phyloP scores from a whole-genome alignment of 2,888 invertebrate genomes.

The Acleris holmiana region DNA sequence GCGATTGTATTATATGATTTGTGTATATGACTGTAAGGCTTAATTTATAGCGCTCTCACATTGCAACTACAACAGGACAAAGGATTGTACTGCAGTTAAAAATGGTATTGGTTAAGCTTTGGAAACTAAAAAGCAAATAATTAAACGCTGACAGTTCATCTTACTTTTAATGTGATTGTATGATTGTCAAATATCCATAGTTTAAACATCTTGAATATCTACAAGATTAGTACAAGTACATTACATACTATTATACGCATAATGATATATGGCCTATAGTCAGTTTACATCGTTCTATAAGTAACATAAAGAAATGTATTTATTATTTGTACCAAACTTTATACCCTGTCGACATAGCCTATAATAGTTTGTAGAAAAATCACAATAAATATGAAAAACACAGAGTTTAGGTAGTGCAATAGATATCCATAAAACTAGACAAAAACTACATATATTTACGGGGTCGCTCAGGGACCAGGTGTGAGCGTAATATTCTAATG shows the following conservation, averaged over 20 bases:
- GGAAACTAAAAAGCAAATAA: not conserved
- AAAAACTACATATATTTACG: constrained; percentile 69
- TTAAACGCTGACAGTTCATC: not conserved
- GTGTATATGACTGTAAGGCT: constrained; percentile 70
- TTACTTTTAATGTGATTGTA: no score
- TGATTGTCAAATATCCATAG: no score
- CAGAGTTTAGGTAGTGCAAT: constrained; percentile 42
- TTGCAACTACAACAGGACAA: constrained; percentile 15
- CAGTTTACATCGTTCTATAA: no score
- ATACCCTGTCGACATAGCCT: not conserved
- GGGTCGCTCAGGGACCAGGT: constrained; percentile 66
- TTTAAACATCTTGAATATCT: no score
- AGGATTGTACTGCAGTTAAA: constrained; percentile 11
- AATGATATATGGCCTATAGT: no score
- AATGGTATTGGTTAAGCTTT: not conserved
- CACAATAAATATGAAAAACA: constrained; percentile 34
- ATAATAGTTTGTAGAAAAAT: not conserved
- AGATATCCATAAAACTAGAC: constrained; percentile 59
- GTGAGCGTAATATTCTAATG: constrained; percentile 79
- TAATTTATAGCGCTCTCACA: constrained; percentile 63
- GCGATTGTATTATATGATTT: constrained; percentile 81
- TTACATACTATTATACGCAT: no score
- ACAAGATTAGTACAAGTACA: no score
- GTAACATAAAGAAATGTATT: not conserved
- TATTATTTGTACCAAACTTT: not conserved